Conservation (phyloP, 2,797 vertebrate genomes). For the Eospalax fontanierii region DNA sequence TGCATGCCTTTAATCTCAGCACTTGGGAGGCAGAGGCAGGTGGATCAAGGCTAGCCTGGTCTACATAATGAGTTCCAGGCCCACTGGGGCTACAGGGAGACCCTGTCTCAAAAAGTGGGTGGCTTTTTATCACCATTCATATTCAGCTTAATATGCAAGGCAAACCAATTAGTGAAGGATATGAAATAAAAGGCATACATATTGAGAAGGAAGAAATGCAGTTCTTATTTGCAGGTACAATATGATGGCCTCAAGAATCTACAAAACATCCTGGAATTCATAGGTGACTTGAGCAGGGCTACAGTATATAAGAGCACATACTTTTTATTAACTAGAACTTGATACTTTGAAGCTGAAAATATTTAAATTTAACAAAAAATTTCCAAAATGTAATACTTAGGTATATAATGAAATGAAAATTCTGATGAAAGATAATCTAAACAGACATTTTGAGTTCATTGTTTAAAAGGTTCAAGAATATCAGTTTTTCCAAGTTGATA, state of each 20-base stretch:
- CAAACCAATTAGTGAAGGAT: background rate
- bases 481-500: background rate
- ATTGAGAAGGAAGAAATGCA: background rate
- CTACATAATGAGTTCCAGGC: too few species aligned
- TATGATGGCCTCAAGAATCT: background rate
- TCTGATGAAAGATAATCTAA: background rate
- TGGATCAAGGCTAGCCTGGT: too few species aligned
- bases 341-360: background rate
- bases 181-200: background rate
- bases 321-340: constrained; percentile 4
- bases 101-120: too few species aligned
- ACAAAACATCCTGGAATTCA: background rate
- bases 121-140: background rate
- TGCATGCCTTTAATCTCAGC: too few species aligned
- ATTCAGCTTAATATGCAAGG: background rate
- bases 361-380: background rate
- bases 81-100: too few species aligned
- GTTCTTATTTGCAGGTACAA: background rate
- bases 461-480: background rate
- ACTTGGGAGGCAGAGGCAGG: too few species aligned
- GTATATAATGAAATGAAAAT: background rate
- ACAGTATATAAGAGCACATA: constrained; percentile 10
- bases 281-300: constrained; percentile 28
- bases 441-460: background rate
- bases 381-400: background rate